Conservation (phyloP, 2,797 vertebrate species). For the Cossypha niveicapilla region DNA sequence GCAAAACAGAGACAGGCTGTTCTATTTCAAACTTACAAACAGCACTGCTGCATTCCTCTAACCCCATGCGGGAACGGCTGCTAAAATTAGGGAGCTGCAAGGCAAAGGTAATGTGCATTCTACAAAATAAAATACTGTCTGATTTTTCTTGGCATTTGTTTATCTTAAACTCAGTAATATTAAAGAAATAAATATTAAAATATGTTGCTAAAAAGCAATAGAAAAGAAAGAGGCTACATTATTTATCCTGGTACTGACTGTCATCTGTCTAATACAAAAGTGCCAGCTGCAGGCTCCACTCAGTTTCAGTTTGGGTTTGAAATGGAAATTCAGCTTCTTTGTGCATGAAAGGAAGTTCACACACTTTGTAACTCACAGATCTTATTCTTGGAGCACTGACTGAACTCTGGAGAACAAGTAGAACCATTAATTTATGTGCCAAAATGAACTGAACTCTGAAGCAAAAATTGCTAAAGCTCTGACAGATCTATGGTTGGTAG, state of each 20-base stretch:
- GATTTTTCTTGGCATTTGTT: not conserved
- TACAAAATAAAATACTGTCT: not conserved
- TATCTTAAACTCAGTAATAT: not conserved
- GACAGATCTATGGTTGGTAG: not conserved
- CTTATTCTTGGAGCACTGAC: not conserved
- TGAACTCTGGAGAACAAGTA: not conserved
- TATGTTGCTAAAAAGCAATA: not conserved
- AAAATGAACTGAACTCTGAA: not conserved
- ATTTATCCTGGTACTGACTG: not conserved
- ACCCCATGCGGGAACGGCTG: not conserved
- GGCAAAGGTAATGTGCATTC: not conserved
- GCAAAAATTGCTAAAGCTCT: not conserved
- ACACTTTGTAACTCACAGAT: not conserved
- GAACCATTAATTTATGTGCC: not conserved
- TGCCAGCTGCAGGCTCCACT: not conserved
- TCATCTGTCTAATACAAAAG: not conserved
- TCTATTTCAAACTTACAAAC: slow-evolving; percentile 2
- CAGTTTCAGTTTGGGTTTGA: not conserved
- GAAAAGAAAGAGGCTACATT: not conserved
- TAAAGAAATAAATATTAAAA: not conserved
- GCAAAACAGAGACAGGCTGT: slow-evolving; percentile 25
- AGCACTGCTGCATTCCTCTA: slow-evolving; percentile 30
- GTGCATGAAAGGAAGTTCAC: not conserved
- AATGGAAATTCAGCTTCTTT: not conserved
- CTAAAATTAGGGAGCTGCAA: not conserved